These are phyloP conservation scores for Hoplostethus mediterraneus DNA, from an alignment of 2,797 vertebrate genomes.

Conservation along the genomic window DNA sequence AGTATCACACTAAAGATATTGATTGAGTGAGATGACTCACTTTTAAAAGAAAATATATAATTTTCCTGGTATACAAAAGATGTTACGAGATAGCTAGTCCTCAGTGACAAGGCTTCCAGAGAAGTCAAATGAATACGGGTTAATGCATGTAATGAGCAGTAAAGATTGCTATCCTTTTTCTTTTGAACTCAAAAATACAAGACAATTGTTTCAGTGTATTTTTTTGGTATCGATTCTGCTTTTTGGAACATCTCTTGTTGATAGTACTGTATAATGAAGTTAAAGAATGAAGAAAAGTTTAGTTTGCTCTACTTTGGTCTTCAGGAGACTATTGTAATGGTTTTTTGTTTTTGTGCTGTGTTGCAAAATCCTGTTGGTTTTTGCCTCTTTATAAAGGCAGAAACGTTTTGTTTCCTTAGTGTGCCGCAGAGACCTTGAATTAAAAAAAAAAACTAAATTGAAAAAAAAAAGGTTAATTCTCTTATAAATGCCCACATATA, in stretches of 20 bases:
- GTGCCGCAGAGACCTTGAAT: conserved; percentile 66
- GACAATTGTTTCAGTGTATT: conserved; percentile 30
- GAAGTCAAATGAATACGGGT: conserved; percentile 75
- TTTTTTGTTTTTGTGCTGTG: conserved; percentile 68
- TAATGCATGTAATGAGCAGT: conserved; percentile 66
- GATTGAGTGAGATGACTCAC: conserved; percentile 39
- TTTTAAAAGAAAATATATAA: conserved; percentile 14
- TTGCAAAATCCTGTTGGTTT: conserved; percentile 63
- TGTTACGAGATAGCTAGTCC: conserved; percentile 44
- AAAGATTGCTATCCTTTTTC: conserved; percentile 51
- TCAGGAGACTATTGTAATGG: conserved; percentile 84
- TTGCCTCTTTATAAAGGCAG: conserved; percentile 66
- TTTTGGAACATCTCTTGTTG: conserved; percentile 61
- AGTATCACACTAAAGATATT: conserved; percentile 51
- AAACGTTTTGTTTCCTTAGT: conserved; percentile 41
- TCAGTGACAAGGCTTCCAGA: conserved; percentile 66
- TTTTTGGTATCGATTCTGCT: conserved; percentile 46
- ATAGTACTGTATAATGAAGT: conserved; percentile 56
- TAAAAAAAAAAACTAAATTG: neutral
- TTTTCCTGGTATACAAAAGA: conserved; percentile 51
- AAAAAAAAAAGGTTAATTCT: neutral
- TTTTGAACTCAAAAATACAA: conserved; percentile 46
- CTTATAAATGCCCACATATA: conserved; percentile 4
- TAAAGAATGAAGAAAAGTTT: conserved; percentile 40
- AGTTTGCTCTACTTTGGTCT: conserved; percentile 57